phyloP scores from a whole-genome alignment of 2,888 invertebrate genomes.

The Ectemnius cavifrons region DNA sequence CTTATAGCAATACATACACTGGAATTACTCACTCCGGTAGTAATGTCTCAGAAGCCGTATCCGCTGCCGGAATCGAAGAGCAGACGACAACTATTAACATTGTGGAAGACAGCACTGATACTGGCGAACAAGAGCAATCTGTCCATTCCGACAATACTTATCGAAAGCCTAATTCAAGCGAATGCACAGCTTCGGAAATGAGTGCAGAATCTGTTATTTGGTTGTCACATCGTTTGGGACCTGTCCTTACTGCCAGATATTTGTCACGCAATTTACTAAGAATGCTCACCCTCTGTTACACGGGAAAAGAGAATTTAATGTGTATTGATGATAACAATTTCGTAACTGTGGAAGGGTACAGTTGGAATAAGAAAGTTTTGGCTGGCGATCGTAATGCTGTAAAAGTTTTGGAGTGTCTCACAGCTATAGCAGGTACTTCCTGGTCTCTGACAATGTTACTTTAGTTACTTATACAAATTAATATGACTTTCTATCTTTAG shows the following conservation, averaged over 20 bases:
- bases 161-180: conserved; percentile 59
- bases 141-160: conserved; percentile 42
- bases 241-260: conserved; percentile 94
- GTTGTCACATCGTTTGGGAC: conserved; percentile 95
- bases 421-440: conserved; percentile 87
- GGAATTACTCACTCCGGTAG: conserved; percentile 31
- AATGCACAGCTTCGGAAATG: conserved; percentile 88
- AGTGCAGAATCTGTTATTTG: conserved; percentile 93
- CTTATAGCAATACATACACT: conserved; percentile 32
- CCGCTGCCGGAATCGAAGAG: conserved; percentile 41
- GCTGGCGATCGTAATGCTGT: conserved; percentile 89
- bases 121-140: conserved; percentile 25
- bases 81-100: conserved; percentile 18
- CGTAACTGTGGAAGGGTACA: conserved; percentile 79
- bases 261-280: conserved; percentile 94
- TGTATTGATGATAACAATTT: conserved; percentile 77
- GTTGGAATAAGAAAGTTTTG: conserved; percentile 83
- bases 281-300: conserved; percentile 96
- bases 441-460: background rate
- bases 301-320: conserved; percentile 88
- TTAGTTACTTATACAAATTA: background rate
- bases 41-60: conserved; percentile 41
- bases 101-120: conserved; percentile 24
- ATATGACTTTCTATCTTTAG: conserved; percentile 72
- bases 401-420: conserved; percentile 94